phyloP scores from a whole-genome alignment of 2,888 invertebrate species.

The Brenthis daphne region DNA sequence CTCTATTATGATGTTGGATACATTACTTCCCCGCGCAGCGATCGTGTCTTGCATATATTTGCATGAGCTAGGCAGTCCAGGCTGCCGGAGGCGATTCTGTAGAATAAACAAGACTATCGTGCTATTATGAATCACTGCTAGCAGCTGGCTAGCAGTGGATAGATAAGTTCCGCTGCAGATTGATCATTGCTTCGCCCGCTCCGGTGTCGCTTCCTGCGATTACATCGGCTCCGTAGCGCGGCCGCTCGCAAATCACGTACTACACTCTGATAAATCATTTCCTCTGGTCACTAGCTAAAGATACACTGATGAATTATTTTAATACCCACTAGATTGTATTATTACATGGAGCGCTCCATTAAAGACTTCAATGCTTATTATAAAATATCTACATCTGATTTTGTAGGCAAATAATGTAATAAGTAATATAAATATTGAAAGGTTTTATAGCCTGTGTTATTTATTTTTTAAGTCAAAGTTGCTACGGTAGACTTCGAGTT shows the following conservation, averaged over 20 bases:
- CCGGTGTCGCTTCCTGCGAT: slow-evolving; percentile 75
- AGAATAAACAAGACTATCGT: slow-evolving; percentile 60
- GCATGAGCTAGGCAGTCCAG: slow-evolving; percentile 41
- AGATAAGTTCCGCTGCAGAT: slow-evolving; percentile 76
- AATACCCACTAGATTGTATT: slow-evolving; percentile 39
- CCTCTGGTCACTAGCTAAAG: slow-evolving; percentile 52
- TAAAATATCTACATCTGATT: no score
- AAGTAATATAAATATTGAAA: no score
- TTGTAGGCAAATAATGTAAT: no score
- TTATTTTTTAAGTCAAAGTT: no score
- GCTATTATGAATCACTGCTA: slow-evolving; percentile 64
- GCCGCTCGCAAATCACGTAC: slow-evolving; percentile 71
- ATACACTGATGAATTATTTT: slow-evolving; percentile 50
- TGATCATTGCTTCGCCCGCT: slow-evolving; percentile 49
- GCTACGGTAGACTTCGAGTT: no score
- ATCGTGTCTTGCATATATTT: slow-evolving; percentile 40
- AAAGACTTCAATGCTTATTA: no score
- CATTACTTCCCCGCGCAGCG: slow-evolving; percentile 22
- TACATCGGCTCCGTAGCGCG: slow-evolving; percentile 58
- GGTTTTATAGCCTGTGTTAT: no score
- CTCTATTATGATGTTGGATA: slow-evolving; percentile 25
- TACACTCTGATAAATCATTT: slow-evolving; percentile 71
- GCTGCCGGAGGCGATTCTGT: slow-evolving; percentile 50
- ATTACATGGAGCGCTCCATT: slow-evolving; percentile 18
- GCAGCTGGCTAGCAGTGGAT: slow-evolving; percentile 63